phyloP scores from a whole-genome alignment of 2,797 vertebrate species.

The Anguilla megastoma region DNA sequence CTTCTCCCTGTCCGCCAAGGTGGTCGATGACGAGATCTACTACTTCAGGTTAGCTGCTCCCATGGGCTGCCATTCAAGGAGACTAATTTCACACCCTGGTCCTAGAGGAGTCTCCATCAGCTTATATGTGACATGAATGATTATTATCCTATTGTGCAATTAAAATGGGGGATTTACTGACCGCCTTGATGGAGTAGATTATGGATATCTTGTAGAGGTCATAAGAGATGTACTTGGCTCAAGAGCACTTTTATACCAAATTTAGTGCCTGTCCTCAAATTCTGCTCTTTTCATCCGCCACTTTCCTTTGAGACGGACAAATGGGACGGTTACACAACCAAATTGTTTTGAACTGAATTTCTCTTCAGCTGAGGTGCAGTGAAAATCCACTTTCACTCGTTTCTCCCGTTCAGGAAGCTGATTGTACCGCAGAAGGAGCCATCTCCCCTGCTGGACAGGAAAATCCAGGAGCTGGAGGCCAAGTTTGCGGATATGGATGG shows the following conservation, averaged over 20 bases:
- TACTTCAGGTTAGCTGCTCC: conserved; percentile 87
- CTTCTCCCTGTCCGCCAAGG: conserved; percentile 96
- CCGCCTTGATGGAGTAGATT: background rate
- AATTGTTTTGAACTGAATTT: background rate
- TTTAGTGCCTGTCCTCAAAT: background rate
- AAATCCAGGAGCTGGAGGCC: conserved; percentile 93
- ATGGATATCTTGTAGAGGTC: background rate
- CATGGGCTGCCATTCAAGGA: background rate
- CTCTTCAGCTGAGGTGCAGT: background rate
- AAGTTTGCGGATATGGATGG: conserved; percentile 94
- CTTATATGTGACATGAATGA: background rate
- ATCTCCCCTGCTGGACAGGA: conserved; percentile 92
- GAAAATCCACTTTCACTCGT: background rate
- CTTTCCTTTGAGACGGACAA: background rate
- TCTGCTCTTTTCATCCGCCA: background rate
- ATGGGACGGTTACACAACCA: background rate
- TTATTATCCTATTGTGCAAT: background rate
- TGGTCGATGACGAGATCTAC: conserved; percentile 95
- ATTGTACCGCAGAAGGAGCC: conserved; percentile 95
- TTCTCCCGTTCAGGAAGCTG: conserved; percentile 76
- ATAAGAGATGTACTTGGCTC: background rate
- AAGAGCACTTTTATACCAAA: background rate
- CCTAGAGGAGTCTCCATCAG: background rate
- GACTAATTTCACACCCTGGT: background rate
- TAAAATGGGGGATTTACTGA: background rate